Evolutionary conservation across 2,888 invertebrate genomes (phyloP), one percentile per base, ranked within the genome.

Genomic region (Drosophila algonquin): DNA sequence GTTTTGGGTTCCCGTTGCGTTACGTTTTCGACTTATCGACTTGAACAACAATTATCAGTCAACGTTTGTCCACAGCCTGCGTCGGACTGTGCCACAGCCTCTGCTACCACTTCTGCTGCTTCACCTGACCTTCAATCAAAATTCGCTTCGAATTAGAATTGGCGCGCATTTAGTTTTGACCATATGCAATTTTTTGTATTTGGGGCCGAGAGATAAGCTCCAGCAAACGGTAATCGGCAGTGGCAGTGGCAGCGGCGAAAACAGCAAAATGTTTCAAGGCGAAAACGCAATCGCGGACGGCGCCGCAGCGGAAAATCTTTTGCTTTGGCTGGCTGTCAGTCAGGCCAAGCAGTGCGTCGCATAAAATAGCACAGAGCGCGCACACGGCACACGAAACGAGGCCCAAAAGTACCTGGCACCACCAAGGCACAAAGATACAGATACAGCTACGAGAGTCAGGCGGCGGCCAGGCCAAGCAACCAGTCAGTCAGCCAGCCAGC

Each of bases 231-330:
- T 47, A 50, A 24, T 35, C 53, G 30, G 47, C 50, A 61, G 72
- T 58, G 65, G 46, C 74, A 71, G 68, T 53, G 58, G 61, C 48
- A 58, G 45, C 44, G 54, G 46, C 48, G 56, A 72, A 52, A 52
- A 64, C 57, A 62, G 55, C 74, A 89, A 90, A 90, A 90, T 89
- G 82, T 90, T 90, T 90, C 90, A 90, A 90, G 91, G 90, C 90
- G 80, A 90, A 91, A 67, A 90, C 88, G 82, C 75, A 80, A 79
- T 77, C 69, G 79, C 51, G 63, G 73, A 73, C 76, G 74, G 32
- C 64, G 77, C 68, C 53, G 76, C 60, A 50, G 50, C 50, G 55
- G 64, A 40, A 40, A 7, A 40, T 40, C 14, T 40, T n/a, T 30
- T 59, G 69, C 52, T 55, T 76, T 50, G 63, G 65, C 59, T 58